phyloP scores from a whole-genome alignment of 2,888 invertebrate species.

The Atrina japonica region DNA sequence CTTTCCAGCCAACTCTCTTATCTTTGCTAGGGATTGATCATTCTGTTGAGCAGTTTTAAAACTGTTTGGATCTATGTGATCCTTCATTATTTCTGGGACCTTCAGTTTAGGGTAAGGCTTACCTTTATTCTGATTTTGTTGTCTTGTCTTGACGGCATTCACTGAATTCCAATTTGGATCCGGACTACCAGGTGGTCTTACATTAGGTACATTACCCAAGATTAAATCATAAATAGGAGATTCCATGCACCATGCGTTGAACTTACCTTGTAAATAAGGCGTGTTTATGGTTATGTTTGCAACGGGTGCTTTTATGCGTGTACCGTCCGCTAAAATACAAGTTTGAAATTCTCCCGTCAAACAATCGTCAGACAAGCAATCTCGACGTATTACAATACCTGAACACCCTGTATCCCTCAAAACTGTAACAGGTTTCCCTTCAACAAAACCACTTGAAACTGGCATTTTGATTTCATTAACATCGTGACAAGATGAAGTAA shows the following conservation, averaged over 20 bases:
- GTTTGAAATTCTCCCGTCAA: constrained; percentile 19
- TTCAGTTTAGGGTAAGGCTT: constrained; percentile 21
- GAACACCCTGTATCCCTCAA: constrained; percentile 39
- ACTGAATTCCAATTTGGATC: neutral
- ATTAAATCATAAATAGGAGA: constrained; percentile 40
- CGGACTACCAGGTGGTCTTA: constrained; percentile 18
- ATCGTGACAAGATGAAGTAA: neutral
- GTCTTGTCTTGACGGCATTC: constrained; percentile 18
- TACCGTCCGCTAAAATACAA: constrained; percentile 35
- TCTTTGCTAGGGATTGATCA: neutral
- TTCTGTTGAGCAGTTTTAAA: constrained; percentile 3
- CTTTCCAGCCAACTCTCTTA: neutral
- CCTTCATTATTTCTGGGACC: constrained; percentile 12
- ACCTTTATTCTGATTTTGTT: constrained; percentile 12
- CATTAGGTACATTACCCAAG: constrained; percentile 31
- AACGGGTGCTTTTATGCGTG: constrained; percentile 24
- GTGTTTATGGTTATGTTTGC: constrained; percentile 32
- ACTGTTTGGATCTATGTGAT: neutral
- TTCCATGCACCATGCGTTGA: constrained; percentile 36
- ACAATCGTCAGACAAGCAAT: neutral
- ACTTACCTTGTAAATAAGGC: constrained; percentile 34
- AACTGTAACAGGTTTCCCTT: constrained; percentile 20
- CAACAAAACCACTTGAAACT: constrained; percentile 1
- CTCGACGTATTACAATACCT: constrained; percentile 32
- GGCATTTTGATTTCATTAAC: neutral